Base-by-base conservation (phyloP, 2,113 vertebrate species). In the Aviceda subcristata region DNA sequence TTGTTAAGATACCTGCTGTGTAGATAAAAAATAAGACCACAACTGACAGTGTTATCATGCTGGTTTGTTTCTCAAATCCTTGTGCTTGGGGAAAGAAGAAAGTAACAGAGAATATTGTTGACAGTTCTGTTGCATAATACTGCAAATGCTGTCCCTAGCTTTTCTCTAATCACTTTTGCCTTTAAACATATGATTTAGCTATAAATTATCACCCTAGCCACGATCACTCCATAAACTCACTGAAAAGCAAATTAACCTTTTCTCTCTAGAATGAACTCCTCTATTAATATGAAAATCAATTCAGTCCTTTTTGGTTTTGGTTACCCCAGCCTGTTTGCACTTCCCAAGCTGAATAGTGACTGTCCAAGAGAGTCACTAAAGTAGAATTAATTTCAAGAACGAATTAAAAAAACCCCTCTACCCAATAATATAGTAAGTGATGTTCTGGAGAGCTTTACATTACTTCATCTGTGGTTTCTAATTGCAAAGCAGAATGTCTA, bases 191-290 rank as follows among this genome's bases (percentile, higher is more conserved):
- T 97, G 96, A 98, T 97, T 98, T 91, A 96, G 91, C 77, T 94
- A 92, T 92, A 97, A 98, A 97, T 98, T 97, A 95, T 96, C 94
- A 96, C 88, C 90, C 91, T 92, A 96, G 94, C 92, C 96, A 88
- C 30, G 76, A 98, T 94, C 72, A 89, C 15, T 76, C 81, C 96
- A 96, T 97, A 97, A 97, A 96, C 92, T 97, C 91, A 90, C 95
- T 97, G 98, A 96, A 97, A 98, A 97, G 94, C 94, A 98, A 98
- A 98, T 98, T 98, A 98, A 98, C 97, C 97, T 98, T 97, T 98
- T 98, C 91, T 97, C 60, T 97, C 87, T 96, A 60, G 73, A 75
- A 96, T 95, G 94, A 97, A 92, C 96, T 96, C 88, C 93, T 93
- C 91, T 95, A 97, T 98, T 98, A 98, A 98, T 96, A 97, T 95